Percentiles rank a stretch among this genome's conserved stretches.
Evolutionary conservation across 2,797 vertebrate species (phyloP).

Genomic region (Bradypodion pumilum): DNA sequence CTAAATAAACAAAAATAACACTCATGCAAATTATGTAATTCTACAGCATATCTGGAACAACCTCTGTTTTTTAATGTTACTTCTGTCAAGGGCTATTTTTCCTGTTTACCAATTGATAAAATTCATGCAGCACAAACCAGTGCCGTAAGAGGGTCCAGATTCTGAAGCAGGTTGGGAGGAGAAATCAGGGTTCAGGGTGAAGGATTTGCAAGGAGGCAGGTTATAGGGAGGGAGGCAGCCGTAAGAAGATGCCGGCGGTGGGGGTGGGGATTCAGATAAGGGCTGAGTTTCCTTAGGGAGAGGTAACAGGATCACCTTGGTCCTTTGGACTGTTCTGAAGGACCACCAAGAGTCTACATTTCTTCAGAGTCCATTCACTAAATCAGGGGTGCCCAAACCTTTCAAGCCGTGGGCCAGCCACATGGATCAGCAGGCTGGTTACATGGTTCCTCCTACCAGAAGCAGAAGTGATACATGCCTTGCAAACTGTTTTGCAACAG

Average conservation of each 20-base stretch:
- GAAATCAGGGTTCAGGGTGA: too few relatives aligned
- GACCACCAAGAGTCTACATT: too few relatives aligned
- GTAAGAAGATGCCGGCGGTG: not conserved
- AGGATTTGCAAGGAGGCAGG: not conserved
- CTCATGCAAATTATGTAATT: conserved; percentile 21
- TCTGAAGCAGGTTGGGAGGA: not conserved
- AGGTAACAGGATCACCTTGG: too few relatives aligned
- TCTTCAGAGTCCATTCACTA: too few relatives aligned
- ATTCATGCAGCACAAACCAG: not conserved
- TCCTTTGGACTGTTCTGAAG: too few relatives aligned
- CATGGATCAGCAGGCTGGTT: too few relatives aligned
- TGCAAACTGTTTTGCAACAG: too few relatives aligned
- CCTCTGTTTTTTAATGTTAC: not conserved
- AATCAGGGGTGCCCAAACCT: too few relatives aligned
- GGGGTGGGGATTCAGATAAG: not conserved
- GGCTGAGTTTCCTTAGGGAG: too few relatives aligned
- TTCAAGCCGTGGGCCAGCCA: too few relatives aligned
- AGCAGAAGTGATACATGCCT: too few relatives aligned
- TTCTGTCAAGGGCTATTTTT: not conserved
- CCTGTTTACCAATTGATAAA: not conserved
- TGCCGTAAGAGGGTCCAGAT: not conserved
- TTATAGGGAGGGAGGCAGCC: not conserved
- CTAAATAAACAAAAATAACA: conserved; percentile 8
- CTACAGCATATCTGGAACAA: not conserved
- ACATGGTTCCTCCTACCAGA: too few relatives aligned